Evolutionary conservation across 2,888 invertebrate species (phyloP).

Genomic region (Trissonchulus sp.): DNA sequence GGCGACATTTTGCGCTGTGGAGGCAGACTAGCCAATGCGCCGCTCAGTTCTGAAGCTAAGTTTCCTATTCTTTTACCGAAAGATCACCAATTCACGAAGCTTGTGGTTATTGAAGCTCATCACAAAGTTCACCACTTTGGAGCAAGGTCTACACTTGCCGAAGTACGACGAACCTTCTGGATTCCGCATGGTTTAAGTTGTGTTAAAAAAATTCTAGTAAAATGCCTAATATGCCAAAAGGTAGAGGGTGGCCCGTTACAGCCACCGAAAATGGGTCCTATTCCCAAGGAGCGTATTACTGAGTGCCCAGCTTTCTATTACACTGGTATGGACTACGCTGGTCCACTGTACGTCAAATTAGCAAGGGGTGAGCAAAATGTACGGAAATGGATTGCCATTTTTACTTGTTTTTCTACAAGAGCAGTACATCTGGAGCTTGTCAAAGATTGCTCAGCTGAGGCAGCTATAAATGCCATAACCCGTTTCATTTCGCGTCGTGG

Average conservation of each 20-base stretch:
- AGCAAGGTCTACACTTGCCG: slow-evolving; percentile 21
- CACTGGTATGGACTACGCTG: slow-evolving; percentile 51
- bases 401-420: slow-evolving; percentile 53
- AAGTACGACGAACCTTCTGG: slow-evolving; percentile 22
- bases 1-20: no score
- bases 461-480: slow-evolving; percentile 46
- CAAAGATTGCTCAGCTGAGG: slow-evolving; percentile 42
- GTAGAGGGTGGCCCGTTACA: slow-evolving; percentile 25
- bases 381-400: slow-evolving; percentile 49
- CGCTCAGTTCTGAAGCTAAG: no score
- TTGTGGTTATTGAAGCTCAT: no score
- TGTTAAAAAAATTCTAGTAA: slow-evolving; percentile 25
- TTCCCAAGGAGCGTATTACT: slow-evolving; percentile 28
- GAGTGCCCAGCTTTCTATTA: slow-evolving; percentile 30
- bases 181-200: slow-evolving; percentile 21
- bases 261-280: slow-evolving; percentile 28
- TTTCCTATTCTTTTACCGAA: no score
- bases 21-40: no score
- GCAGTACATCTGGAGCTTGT: slow-evolving; percentile 52
- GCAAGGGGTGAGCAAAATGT: slow-evolving; percentile 38
- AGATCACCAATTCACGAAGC: no score
- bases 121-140: no score
- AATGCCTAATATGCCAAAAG: slow-evolving; percentile 21
- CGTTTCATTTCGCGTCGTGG: slow-evolving; percentile 50
- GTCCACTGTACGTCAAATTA: slow-evolving; percentile 48